Evolutionary conservation across 2,888 invertebrate genomes (phyloP), one percentile per base, ranked within the genome.

Genomic region (Cheilosia variabilis): DNA sequence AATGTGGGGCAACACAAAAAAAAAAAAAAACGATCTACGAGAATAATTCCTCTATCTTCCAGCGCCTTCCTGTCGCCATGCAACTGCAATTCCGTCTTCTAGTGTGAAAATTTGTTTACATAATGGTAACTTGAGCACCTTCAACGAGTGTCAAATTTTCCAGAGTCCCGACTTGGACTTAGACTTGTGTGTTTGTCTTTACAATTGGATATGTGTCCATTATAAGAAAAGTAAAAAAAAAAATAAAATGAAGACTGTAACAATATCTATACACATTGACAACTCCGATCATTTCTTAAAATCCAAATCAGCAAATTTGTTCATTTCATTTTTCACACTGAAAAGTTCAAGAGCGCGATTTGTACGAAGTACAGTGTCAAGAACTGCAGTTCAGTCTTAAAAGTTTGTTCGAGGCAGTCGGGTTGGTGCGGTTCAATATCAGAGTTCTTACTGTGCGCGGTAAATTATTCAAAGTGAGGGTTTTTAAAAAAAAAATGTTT

Each of bases 81-180:
- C 50, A 50, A 66, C 31, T 78, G 27, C 19, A 17, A 41, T 45
- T 41, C 43, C 55, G 17, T 37, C 45, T 83, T 66, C 58, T 50
- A 66, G 52, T 71, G 50, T 71, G 77, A 86, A 80, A 79, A 86
- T 62, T 58, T 81, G 86, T 86, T 81, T 86, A 81, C 68, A 86
- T 71, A 86, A 80, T 58, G 50, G 81, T 72, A 86, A 86, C 86
- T 58, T 81, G 81, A 86, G 37, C 65, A 45, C 60, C 43, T 52
- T 19, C 50, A 52, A 66, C 41, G 37, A 65, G 80, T 86, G 75
- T 76, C 84, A 86, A 75, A 66, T 80, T 78, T 75, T 73, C 43
- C 58, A 65, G 50, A 71, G 60, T 50, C 65, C 69, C 58, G 55
- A 58, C 69, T 63, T 24, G 22, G 43, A 9, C 75, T 58, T 24